A percentile compares a stretch with the other conserved stretches of the same genome.
Evolutionary conservation across 2,797 vertebrate genomes (phyloP).

Genomic region (Microhierax caerulescens): DNA sequence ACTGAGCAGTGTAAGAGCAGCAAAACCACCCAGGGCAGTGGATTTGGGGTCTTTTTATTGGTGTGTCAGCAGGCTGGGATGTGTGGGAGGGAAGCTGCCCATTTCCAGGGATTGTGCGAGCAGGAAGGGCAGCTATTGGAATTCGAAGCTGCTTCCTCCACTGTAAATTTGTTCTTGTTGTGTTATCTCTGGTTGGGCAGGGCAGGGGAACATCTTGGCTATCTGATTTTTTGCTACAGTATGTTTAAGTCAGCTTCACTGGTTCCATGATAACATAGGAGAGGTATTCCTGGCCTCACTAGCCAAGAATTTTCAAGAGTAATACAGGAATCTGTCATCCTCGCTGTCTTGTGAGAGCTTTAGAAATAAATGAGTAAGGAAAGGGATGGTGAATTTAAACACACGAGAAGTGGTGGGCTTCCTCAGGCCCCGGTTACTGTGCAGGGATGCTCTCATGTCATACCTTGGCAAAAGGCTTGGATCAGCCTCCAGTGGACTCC

Average conservation of each 20-base stretch:
- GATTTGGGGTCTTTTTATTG: conserved; percentile 35
- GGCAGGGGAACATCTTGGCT: conserved; percentile 41
- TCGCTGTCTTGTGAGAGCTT: background rate
- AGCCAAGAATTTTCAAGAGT: conserved; percentile 20
- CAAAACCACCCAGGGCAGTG: background rate
- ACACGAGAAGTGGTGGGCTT: background rate
- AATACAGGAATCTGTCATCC: background rate
- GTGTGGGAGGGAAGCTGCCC: conserved; percentile 81
- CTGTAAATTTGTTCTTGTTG: conserved; percentile 40
- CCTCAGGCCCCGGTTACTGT: background rate
- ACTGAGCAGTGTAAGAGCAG: background rate
- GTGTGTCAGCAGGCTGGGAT: conserved; percentile 26
- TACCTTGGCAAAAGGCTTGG: background rate
- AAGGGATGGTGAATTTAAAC: background rate
- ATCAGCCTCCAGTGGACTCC: background rate
- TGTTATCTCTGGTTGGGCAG: conserved; percentile 61
- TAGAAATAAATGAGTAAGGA: conserved; percentile 14
- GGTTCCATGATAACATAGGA: conserved; percentile 39
- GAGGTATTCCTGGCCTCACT: conserved; percentile 30
- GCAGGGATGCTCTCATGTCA: background rate
- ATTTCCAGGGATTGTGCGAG: conserved; percentile 91
- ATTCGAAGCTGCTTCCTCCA: conserved; percentile 84
- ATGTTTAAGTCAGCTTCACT: conserved; percentile 34
- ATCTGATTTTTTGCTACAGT: conserved; percentile 39
- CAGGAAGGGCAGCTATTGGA: conserved; percentile 85